Conservation (phyloP, 1,140 invertebrate genomes). For the Limonius californicus region DNA sequence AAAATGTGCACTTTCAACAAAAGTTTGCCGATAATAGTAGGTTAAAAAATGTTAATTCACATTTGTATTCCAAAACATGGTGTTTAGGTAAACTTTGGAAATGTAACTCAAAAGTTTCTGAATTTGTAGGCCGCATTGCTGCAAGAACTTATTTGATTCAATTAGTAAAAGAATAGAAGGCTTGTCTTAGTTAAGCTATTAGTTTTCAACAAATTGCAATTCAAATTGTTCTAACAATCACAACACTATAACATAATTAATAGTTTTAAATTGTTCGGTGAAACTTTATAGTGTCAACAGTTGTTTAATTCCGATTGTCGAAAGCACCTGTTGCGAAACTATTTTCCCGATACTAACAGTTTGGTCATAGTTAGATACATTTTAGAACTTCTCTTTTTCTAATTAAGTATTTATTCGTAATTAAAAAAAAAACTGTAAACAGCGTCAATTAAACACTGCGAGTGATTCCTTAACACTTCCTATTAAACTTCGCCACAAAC, state of each 20-base stretch:
- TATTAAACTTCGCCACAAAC: conserved; percentile 1
- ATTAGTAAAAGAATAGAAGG: too few relatives aligned
- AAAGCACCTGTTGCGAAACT: conserved; percentile 6
- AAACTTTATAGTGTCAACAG: neutral
- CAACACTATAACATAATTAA: neutral
- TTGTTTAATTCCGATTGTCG: neutral
- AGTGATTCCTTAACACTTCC: too few relatives aligned
- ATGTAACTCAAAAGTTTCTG: too few relatives aligned
- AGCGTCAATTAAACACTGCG: too few relatives aligned
- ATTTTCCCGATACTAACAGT: neutral
- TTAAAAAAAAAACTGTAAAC: neutral
- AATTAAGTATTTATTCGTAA: neutral
- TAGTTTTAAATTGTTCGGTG: neutral
- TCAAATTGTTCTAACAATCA: too few relatives aligned
- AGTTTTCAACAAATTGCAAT: neutral
- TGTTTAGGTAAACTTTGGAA: neutral
- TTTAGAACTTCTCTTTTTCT: neutral
- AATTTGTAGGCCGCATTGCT: too few relatives aligned
- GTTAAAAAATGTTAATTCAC: too few relatives aligned
- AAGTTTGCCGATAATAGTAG: too few relatives aligned
- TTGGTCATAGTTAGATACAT: neutral
- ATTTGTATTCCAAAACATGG: too few relatives aligned
- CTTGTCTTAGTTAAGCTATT: neutral
- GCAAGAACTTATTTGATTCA: too few relatives aligned
- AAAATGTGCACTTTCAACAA: too few relatives aligned